Percentiles rank a stretch among this genome's conserved stretches.
These are phyloP conservation scores for Spea multiplicata DNA, from an alignment of 2,113 vertebrate genomes.

Conservation along the genomic window DNA sequence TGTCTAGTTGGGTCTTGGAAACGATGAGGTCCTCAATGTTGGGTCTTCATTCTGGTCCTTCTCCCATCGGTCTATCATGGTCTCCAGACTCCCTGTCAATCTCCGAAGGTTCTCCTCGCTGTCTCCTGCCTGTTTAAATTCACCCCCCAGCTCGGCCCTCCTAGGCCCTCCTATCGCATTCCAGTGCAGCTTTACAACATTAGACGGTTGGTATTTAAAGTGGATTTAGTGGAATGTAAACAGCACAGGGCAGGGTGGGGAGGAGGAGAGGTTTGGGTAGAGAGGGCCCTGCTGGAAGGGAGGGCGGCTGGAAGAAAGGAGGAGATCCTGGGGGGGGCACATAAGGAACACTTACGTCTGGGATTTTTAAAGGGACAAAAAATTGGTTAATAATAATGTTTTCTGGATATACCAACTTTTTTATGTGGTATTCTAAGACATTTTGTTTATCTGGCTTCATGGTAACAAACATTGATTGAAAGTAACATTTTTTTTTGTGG, in stretches of 20 bases:
- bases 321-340: background rate
- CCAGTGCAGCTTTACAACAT: slow-evolving; percentile 17
- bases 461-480: background rate
- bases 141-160: background rate
- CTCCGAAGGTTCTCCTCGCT: background rate
- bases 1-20: too few species aligned
- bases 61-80: too few species aligned
- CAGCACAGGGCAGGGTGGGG: slow-evolving; percentile 47
- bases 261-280: slow-evolving; percentile 48
- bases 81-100: background rate
- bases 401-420: background rate
- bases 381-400: background rate
- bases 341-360: background rate
- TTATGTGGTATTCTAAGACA: background rate
- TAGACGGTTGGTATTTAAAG: slow-evolving; percentile 26
- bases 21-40: background rate
- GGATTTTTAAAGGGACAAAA: background rate
- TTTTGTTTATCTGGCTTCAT: background rate
- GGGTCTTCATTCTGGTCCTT: background rate
- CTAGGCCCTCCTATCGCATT: background rate
- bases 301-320: background rate
- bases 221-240: slow-evolving; percentile 48
- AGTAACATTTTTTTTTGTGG: background rate
- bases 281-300: slow-evolving; percentile 47
- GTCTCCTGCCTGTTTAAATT: background rate